Base-by-base conservation (phyloP, 1,140 invertebrate genomes). In the Drosophila pseudoananassae region DNA sequence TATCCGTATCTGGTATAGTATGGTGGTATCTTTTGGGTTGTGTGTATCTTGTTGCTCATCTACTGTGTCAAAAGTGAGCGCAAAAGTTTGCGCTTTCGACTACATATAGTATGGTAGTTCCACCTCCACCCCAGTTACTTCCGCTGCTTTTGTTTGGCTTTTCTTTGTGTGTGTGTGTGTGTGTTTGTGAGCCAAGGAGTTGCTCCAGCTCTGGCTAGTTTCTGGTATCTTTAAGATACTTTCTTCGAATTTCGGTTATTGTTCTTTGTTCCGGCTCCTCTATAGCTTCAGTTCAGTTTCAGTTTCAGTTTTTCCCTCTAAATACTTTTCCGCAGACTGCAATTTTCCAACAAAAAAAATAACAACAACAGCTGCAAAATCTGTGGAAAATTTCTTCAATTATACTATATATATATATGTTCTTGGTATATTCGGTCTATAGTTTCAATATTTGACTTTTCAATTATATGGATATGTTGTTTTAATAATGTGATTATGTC, bases 31-130 rank as follows among this genome's bases (percentile, higher is more conserved):
- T 12, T 36, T 36, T 12, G 15, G 33, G 20, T 27, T 45, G 20
- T 68, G 29, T 36, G 59, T 45, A 31, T 36, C 47, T 64, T 69
- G 49, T 65, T 25, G 47, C 55, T 14, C 66, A 31, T 60, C 68
- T 52, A 61, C 49, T 73, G 82, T 83, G 81, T 85, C 81, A 84
- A 84, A 83, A 84, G 81, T 84, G 81, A 85, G 81, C 81, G 81
- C 66, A 73, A 84, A 84, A 84, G 43, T 84, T 84, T 76, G 72
- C 66, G 65, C 79, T 78, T 69, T 78, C 49, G 73, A 46, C 55
- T 65, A 20, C 20, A 20, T 20, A 3, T 20, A 20, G 20, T 43
- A 54, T 23, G n/a, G n/a, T n/a, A n/a, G n/a, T n/a, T n/a, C n/a
- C n/a, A n/a, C 36, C 23, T 4, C 38, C 38, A 4, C 38, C 17